Percentiles rank a stretch among this genome's conserved stretches.
Evolutionary conservation across 2,797 vertebrate genomes (phyloP).

Genomic region (Tolypeutes matacus): DNA sequence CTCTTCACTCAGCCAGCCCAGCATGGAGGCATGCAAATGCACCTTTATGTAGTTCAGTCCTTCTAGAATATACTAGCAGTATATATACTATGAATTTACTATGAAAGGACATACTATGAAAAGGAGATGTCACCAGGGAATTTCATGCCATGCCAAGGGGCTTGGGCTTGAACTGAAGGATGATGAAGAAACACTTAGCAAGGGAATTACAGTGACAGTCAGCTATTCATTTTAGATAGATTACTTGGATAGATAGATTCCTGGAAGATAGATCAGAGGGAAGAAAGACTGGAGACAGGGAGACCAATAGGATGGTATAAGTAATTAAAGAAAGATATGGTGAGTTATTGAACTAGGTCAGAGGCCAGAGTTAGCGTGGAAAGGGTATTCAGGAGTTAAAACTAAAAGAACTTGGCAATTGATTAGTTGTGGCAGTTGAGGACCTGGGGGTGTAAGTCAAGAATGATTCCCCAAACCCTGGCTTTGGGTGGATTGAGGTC

Average conservation of each 20-base stretch:
- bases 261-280: background rate
- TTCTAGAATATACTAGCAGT: background rate
- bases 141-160: background rate
- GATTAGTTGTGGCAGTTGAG: constrained; percentile 11
- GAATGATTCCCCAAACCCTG: background rate
- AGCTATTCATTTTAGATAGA: background rate
- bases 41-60: background rate
- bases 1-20: background rate
- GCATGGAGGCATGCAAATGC: background rate
- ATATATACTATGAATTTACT: no score
- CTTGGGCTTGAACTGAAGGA: background rate
- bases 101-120: background rate
- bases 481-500: background rate
- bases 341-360: background rate
- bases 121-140: background rate
- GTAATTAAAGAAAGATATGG: background rate
- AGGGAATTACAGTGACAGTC: background rate
- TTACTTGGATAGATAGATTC: constrained; percentile 18
- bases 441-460: background rate
- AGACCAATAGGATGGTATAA: background rate
- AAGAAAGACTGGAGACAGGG: background rate
- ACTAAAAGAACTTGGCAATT: constrained; percentile 14
- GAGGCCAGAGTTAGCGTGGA: background rate
- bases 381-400: background rate
- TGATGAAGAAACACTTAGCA: background rate